A percentile compares a stretch with the other conserved stretches of the same genome.
These are phyloP conservation scores for Acrobasis suavella DNA, from an alignment of 2,888 invertebrate species.

Conservation along the genomic window DNA sequence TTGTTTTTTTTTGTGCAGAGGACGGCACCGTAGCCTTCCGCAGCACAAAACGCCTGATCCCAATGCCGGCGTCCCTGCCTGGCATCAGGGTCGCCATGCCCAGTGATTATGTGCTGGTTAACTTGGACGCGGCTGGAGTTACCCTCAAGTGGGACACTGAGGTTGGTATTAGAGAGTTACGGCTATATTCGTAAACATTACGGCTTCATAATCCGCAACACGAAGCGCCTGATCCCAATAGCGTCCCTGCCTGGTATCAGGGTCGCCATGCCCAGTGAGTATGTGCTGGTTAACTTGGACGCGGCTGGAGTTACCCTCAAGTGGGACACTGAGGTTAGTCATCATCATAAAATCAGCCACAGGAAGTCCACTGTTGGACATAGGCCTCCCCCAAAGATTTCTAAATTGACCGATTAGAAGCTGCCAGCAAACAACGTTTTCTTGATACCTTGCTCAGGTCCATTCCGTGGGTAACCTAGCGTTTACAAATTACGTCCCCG, in stretches of 20 bases:
- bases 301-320: conserved; percentile 85
- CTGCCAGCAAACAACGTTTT: too few species aligned
- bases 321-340: conserved; percentile 88
- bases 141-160: conserved; percentile 90
- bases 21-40: conserved; percentile 80
- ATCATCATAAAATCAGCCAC: too few species aligned
- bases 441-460: too few species aligned
- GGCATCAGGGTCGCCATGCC: conserved; percentile 88
- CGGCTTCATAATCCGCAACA: conserved; percentile 60
- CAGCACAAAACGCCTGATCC: conserved; percentile 79
- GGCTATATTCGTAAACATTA: too few species aligned
- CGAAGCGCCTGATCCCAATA: conserved; percentile 83
- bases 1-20: conserved; percentile 53
- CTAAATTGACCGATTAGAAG: too few species aligned
- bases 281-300: conserved; percentile 86
- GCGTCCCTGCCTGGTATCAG: conserved; percentile 88
- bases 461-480: too few species aligned
- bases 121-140: conserved; percentile 85
- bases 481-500: too few species aligned
- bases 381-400: too few species aligned
- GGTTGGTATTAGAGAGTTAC: conserved; percentile 55
- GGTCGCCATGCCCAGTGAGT: conserved; percentile 87
- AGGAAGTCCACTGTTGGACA: too few species aligned
- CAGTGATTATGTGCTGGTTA: conserved; percentile 86
- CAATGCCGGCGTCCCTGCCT: conserved; percentile 88